Base-by-base conservation (phyloP, 2,113 vertebrate species). In the Lathamus discolor region DNA sequence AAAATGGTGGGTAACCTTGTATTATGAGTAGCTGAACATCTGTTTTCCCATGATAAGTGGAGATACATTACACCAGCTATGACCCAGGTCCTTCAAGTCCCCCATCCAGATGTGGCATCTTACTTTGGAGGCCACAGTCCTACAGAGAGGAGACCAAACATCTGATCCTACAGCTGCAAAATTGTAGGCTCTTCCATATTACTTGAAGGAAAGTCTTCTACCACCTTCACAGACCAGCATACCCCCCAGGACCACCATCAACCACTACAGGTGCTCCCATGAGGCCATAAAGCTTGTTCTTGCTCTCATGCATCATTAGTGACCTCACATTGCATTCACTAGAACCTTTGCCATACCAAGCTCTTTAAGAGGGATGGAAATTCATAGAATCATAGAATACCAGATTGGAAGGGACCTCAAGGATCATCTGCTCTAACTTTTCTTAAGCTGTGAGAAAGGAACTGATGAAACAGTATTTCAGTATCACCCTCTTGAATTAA, bases 241-340 rank as follows among this genome's bases (percentile, higher is more conserved):
- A 37, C 10, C 33, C 37, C 13, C 11, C 23, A 51, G 54, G 19
- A 37, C 18, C 62, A 31, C 48, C 77, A 13, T 28, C 52, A 74
- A 1, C 10, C 16, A 37, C 16, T 22, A 18, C 33, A 52, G 10
- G 17, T 17, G 57, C 28, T 88, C 49, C n/a, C 20, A 35, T 0
- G 2, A 37, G 22, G 54, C 33, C n/a, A 4, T 14, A 33, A 39
- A 51, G 22, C 24, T 62, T 49, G 13, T 73, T 83, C 35, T 35
- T 62, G 46, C 46, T 52, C 72, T 59, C 55, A 29, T 15, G 10
- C 7, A 1, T 61, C 51, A 3, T 3, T 44, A 28, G 13, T 0
- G 7, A 29, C 35, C 35, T 63, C 52, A 29, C 15, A 2, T 12
- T 2, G 0, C 1, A 1, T 43, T 79, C 54, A 17, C n/a, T 4